These are phyloP conservation scores for Rousettus madagascariensis DNA, from an alignment of 2,797 vertebrate genomes.

Conservation along the genomic window DNA sequence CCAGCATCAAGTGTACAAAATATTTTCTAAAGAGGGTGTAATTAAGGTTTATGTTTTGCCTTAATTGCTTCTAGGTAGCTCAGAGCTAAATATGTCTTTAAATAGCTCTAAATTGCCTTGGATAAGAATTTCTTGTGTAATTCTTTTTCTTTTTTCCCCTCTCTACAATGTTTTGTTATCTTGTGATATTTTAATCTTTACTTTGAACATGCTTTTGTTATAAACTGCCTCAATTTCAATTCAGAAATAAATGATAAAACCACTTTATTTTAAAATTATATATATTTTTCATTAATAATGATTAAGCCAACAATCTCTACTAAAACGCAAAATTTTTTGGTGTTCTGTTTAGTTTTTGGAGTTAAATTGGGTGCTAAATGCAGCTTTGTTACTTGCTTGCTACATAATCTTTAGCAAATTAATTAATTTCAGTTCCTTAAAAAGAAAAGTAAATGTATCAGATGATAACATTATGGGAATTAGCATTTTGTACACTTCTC, in stretches of 20 bases:
- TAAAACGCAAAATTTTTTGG: not conserved
- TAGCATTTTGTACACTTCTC: not conserved
- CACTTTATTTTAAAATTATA: not conserved
- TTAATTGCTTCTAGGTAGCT: not conserved
- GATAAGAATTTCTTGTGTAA: not conserved
- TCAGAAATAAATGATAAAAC: not conserved
- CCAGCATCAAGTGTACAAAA: not conserved
- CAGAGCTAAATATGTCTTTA: not conserved
- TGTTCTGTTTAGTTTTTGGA: not conserved
- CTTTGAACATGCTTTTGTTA: not conserved
- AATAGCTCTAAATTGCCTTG: not conserved
- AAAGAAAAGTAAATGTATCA: not conserved
- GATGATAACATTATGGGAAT: not conserved
- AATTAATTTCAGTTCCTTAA: not conserved
- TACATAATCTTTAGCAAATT: not conserved
- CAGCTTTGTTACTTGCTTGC: not conserved
- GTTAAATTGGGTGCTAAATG: not conserved
- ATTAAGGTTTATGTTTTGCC: not conserved
- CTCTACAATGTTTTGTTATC: not conserved
- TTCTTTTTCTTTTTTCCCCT: not conserved
- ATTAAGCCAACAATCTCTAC: not conserved
- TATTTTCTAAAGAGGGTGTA: not conserved
- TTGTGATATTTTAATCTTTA: not conserved
- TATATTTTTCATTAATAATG: not conserved
- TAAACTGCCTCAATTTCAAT: not conserved